Conservation (phyloP, 2,888 invertebrate species). For the Plebejus anna region DNA sequence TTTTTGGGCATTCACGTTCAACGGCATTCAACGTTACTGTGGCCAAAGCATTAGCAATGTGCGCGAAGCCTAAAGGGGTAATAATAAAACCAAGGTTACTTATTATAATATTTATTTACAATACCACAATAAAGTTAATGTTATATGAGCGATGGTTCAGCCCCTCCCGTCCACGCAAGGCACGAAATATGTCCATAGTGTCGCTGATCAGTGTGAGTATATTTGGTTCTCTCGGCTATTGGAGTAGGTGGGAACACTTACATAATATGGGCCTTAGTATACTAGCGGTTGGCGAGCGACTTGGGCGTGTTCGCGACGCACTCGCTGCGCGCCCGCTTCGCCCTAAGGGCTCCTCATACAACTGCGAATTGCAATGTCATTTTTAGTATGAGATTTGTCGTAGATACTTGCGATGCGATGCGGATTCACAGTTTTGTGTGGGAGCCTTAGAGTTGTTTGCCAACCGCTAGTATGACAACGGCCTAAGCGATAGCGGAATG, state of each 20-base stretch:
- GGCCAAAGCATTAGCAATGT: too few relatives aligned
- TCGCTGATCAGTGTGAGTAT: neutral
- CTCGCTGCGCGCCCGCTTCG: too few relatives aligned
- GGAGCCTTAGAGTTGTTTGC: too few relatives aligned
- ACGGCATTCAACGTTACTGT: too few relatives aligned
- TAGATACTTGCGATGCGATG: too few relatives aligned
- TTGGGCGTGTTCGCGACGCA: neutral
- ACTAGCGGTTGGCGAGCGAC: neutral
- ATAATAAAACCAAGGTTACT: neutral
- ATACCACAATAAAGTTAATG: constrained; percentile 56
- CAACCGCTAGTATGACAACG: neutral
- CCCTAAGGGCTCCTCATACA: too few relatives aligned
- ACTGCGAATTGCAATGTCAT: too few relatives aligned
- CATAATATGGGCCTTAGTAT: neutral
- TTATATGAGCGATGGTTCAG: constrained; percentile 58
- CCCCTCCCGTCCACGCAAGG: constrained; percentile 44
- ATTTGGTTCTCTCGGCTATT: neutral
- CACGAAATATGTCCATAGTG: constrained; percentile 36
- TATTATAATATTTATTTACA: constrained; percentile 66
- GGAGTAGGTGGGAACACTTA: constrained; percentile 35
- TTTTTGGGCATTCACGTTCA: too few relatives aligned
- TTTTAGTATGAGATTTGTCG: too few relatives aligned
- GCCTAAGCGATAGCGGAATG: constrained; percentile 63
- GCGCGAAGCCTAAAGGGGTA: too few relatives aligned
- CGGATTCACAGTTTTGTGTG: too few relatives aligned